These are phyloP conservation scores for Enchytraeus crypticus DNA, from an alignment of 2,888 invertebrate genomes.

Conservation along the genomic window DNA sequence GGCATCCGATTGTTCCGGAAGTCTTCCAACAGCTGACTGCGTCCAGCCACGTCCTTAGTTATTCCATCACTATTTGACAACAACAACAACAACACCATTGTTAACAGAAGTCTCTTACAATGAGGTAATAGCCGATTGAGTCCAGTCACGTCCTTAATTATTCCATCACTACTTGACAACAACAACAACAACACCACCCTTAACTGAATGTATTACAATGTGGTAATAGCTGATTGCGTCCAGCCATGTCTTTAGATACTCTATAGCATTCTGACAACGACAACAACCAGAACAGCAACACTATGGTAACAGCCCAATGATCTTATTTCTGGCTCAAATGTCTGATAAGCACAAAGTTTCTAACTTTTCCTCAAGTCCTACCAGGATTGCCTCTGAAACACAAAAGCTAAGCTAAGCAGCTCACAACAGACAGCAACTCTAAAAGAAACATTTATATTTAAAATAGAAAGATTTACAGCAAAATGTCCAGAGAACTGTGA, in stretches of 20 bases:
- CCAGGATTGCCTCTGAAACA: too few relatives aligned
- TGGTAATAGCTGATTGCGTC: not conserved
- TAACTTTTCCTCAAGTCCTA: too few relatives aligned
- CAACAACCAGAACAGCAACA: too few relatives aligned
- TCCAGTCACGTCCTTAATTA: slow-evolving; percentile 44
- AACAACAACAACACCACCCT: not conserved
- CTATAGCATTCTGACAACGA: slow-evolving; percentile 47
- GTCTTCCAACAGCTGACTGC: slow-evolving; percentile 87
- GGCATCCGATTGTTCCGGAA: slow-evolving; percentile 59
- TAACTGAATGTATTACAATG: not conserved
- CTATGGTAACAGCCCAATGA: too few relatives aligned
- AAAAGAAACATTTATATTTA: too few relatives aligned
- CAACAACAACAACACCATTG: slow-evolving; percentile 36
- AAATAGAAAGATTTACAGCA: too few relatives aligned
- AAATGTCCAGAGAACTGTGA: too few relatives aligned
- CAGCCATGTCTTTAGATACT: not conserved
- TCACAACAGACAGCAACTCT: too few relatives aligned
- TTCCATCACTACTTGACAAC: not conserved
- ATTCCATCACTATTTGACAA: slow-evolving; percentile 16
- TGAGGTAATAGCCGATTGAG: slow-evolving; percentile 88
- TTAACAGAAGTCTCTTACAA: slow-evolving; percentile 58
- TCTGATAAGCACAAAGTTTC: too few relatives aligned
- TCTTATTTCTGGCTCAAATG: too few relatives aligned
- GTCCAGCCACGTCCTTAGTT: slow-evolving; percentile 48
- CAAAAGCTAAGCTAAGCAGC: too few relatives aligned